Percentiles rank a stretch among this genome's conserved stretches.
Evolutionary conservation across 2,113 vertebrate species (phyloP).

Genomic region (Litocranius walleri): DNA sequence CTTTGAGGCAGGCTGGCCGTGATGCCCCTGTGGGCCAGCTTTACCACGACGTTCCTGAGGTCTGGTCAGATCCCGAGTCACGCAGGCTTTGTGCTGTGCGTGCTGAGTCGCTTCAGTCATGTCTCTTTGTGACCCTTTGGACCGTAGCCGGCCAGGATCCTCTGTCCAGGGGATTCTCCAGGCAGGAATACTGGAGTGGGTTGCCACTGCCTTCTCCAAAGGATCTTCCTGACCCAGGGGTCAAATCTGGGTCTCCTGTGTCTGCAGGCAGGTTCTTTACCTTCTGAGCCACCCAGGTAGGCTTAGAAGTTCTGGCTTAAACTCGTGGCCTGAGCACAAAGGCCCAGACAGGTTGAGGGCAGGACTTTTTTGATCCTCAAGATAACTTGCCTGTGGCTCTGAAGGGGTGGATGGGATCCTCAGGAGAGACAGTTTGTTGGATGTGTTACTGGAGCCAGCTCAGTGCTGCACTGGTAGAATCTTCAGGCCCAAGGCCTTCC

Average conservation of each 20-base stretch:
- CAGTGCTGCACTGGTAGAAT: neutral
- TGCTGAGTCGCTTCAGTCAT: neutral
- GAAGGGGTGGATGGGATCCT: neutral
- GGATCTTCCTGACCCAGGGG: neutral
- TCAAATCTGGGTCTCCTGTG: neutral
- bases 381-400: neutral
- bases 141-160: neutral
- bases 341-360: neutral
- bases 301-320: neutral
- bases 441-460: neutral
- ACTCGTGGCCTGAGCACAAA: neutral
- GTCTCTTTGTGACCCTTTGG: neutral
- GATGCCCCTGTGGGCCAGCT: neutral
- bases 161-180: neutral
- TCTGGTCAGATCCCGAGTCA: neutral
- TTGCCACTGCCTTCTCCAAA: neutral
- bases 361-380: neutral
- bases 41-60: neutral
- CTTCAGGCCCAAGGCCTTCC: neutral
- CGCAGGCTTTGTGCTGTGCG: neutral
- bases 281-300: neutral
- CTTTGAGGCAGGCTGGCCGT: neutral
- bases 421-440: neutral
- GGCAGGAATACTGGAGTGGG: neutral
- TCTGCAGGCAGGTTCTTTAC: neutral